A percentile compares a stretch with the other conserved stretches of the same genome.
Evolutionary conservation across 2,113 vertebrate genomes (phyloP).

Genomic region (Puntigrus tetrazona): DNA sequence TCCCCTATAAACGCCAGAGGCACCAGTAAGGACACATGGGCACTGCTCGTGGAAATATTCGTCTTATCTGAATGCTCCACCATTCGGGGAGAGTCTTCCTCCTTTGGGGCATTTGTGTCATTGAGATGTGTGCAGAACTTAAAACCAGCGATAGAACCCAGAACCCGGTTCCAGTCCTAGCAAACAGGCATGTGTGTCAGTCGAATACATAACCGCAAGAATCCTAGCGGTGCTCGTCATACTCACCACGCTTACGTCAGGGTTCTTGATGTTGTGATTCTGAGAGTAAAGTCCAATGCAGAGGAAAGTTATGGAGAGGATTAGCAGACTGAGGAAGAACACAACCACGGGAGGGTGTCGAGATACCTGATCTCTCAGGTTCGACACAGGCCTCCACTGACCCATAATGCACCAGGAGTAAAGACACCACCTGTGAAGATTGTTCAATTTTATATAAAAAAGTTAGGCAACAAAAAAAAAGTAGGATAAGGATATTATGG

Average conservation of each 20-base stretch:
- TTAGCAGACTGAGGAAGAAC: constrained; percentile 73
- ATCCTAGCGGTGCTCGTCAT: not conserved
- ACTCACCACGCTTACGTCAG: constrained; percentile 70
- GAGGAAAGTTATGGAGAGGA: constrained; percentile 70
- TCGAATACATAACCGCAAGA: not conserved
- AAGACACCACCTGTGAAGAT: constrained; percentile 29
- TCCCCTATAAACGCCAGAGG: constrained; percentile 59
- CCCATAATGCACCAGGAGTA: constrained; percentile 64
- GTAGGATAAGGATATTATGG: no score
- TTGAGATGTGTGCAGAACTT: constrained; percentile 65
- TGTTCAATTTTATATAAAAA: not conserved
- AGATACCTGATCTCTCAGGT: constrained; percentile 63
- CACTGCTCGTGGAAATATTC: constrained; percentile 46
- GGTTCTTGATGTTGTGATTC: constrained; percentile 70
- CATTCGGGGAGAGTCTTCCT: constrained; percentile 30
- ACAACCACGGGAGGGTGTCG: constrained; percentile 72
- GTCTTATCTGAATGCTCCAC: constrained; percentile 46
- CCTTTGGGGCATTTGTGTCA: constrained; percentile 44
- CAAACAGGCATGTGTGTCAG: constrained; percentile 7
- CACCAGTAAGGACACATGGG: constrained; percentile 62
- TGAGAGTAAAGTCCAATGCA: constrained; percentile 66
- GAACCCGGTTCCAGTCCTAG: constrained; percentile 77
- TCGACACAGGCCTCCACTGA: constrained; percentile 67
- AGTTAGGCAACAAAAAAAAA: no score
- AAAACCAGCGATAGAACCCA: constrained; percentile 68